These are phyloP conservation scores for Scaptomyza hsui DNA, from an alignment of 1,140 invertebrate genomes.

Conservation along the genomic window DNA sequence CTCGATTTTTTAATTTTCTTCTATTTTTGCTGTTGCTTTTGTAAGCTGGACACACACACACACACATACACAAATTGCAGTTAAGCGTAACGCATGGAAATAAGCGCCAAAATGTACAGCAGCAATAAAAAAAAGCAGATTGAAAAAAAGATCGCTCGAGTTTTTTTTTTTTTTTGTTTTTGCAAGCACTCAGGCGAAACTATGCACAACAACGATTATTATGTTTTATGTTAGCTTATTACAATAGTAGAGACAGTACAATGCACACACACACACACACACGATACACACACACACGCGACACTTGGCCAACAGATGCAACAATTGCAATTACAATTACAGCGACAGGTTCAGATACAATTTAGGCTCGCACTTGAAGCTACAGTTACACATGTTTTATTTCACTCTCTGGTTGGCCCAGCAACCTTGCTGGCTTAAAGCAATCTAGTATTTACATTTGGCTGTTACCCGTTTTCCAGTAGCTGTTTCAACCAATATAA, in stretches of 20 bases:
- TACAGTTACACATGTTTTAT: too few species aligned
- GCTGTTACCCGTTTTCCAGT: conserved; percentile 2
- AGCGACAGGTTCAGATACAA: too few species aligned
- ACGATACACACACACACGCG: conserved; percentile 4
- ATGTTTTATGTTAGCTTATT: conserved; percentile 33
- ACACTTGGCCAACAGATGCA: conserved; percentile 32
- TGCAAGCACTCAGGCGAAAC: conserved; percentile 72
- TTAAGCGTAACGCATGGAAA: conserved; percentile 71
- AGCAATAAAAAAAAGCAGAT: neutral
- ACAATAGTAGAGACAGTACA: conserved; percentile 38
- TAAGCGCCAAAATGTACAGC: conserved; percentile 36
- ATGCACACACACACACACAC: conserved; percentile 27
- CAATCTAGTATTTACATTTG: neutral
- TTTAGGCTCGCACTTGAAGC: too few species aligned
- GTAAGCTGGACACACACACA: conserved; percentile 51
- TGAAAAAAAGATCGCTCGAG: conserved; percentile 36
- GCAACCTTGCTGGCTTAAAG: too few species aligned
- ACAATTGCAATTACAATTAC: conserved; percentile 10
- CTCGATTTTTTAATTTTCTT: conserved; percentile 16
- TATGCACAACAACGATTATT: conserved; percentile 65
- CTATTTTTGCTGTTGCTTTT: conserved; percentile 29
- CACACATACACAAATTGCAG: conserved; percentile 32
- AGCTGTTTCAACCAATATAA: conserved; percentile 12
- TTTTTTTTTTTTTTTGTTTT: conserved; percentile 21
- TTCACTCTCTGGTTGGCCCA: too few species aligned